Base-by-base conservation (phyloP, 2,797 vertebrate species). In the Esox lucius region DNA sequence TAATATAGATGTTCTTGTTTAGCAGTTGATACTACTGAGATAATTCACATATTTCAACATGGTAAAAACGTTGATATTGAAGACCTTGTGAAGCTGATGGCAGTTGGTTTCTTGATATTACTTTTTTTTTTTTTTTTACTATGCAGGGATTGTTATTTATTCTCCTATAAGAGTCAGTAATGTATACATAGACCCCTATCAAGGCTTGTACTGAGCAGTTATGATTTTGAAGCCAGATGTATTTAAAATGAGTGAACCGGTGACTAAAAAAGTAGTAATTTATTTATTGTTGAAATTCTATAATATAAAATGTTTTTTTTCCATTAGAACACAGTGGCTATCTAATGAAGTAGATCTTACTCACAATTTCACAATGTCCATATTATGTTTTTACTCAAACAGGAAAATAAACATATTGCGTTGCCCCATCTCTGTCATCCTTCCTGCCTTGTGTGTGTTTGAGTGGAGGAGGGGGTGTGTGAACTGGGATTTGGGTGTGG, bases 91-190 rank as follows among this genome's bases (percentile, higher is more conserved):
- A 1, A 68, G 31, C 64, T 71, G 64, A 49, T 24, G 56, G 11
- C 56, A 61, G 56, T 35, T 35, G 5, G 26, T 69, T 74, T 64
- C 26, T 51, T 78, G 71, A 73, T 79, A 76, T 86, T 73, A 83
- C 66, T 80, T 13, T 46, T 46, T 8, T 46, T 46, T 46, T 77
- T 83, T 72, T 88, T 77, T 84, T 72, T 88, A 87, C 92, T 93
- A 91, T 93, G 92, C 92, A 93, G 91, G 81, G 86, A 87, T 81
- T 86, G 83, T 74, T 84, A 67, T 82, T 77, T 87, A 86, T 80
- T 51, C 73, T 89, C 78, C 68, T 62, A 81, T 78, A 68, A 84
- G 79, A 78, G n/a, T 26, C 35, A 59, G 16, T 67, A 35, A 31
- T 24, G 64, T 22, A 56, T 28, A 28, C 16, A 31, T n/a, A 70